A percentile compares a stretch with the other conserved stretches of the same genome.
These are phyloP conservation scores for Eueides isabella DNA, from an alignment of 1,140 invertebrate genomes.

Conservation along the genomic window DNA sequence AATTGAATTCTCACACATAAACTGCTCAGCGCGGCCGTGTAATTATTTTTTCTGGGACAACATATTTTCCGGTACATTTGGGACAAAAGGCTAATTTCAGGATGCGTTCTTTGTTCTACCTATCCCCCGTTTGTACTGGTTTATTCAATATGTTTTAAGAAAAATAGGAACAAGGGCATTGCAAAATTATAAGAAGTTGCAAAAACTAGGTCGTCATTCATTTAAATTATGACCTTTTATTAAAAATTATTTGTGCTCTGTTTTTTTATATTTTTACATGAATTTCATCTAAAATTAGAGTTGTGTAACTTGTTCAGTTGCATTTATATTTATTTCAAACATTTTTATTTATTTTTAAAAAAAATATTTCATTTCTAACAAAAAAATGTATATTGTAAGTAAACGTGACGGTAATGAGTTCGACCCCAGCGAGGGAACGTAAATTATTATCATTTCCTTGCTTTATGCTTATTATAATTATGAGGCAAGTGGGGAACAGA, in stretches of 20 bases:
- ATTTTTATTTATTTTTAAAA: too few relatives aligned
- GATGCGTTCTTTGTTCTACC: slow-evolving; percentile 9
- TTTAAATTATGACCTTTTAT: not conserved
- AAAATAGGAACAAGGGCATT: not conserved
- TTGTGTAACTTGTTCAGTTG: too few relatives aligned
- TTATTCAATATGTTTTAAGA: slow-evolving; percentile 3
- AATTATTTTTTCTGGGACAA: slow-evolving; percentile 7
- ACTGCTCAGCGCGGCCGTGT: not conserved
- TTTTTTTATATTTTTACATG: not conserved
- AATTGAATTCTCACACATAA: not conserved
- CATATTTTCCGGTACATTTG: slow-evolving; percentile 8
- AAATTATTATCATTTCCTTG: too few relatives aligned
- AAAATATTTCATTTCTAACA: too few relatives aligned
- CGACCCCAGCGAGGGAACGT: too few relatives aligned
- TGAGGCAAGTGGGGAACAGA: too few relatives aligned
- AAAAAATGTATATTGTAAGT: too few relatives aligned
- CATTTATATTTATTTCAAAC: too few relatives aligned
- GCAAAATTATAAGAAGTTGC: not conserved
- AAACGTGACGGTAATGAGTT: too few relatives aligned
- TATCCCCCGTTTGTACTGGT: not conserved
- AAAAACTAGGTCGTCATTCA: not conserved
- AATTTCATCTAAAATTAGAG: too few relatives aligned
- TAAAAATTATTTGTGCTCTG: not conserved
- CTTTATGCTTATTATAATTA: too few relatives aligned
- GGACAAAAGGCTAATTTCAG: slow-evolving; percentile 10